Evolutionary conservation across 1,140 invertebrate species (phyloP).

Genomic region (Magallana ariakensis): DNA sequence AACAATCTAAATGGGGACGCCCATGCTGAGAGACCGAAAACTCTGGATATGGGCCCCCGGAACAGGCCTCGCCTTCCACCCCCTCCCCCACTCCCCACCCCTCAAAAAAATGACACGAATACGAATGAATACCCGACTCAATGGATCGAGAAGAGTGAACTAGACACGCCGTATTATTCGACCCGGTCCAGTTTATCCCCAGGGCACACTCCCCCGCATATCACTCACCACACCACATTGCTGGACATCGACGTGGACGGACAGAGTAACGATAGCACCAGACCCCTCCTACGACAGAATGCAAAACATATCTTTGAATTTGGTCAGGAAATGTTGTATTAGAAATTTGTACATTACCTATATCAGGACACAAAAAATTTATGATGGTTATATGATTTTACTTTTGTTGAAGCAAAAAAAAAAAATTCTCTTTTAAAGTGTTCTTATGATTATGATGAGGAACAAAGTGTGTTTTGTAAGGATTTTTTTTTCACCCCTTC

Average conservation of each 20-base stretch:
- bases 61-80: slow-evolving; percentile 56
- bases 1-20: slow-evolving; percentile 58
- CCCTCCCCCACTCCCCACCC: slow-evolving; percentile 53
- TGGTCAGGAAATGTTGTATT: slow-evolving; percentile 51
- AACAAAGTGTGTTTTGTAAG: neutral
- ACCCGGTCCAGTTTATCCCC: slow-evolving; percentile 75
- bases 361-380: slow-evolving; percentile 11
- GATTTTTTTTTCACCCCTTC: no score
- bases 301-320: slow-evolving; percentile 47
- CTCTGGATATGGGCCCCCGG: slow-evolving; percentile 62
- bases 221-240: slow-evolving; percentile 80
- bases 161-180: slow-evolving; percentile 69
- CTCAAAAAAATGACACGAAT: slow-evolving; percentile 55
- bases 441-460: neutral
- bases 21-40: slow-evolving; percentile 63
- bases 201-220: slow-evolving; percentile 78
- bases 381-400: neutral
- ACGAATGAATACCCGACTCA: slow-evolving; percentile 52
- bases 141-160: slow-evolving; percentile 58
- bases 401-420: neutral
- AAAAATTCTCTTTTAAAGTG: neutral
- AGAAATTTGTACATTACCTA: slow-evolving; percentile 1
- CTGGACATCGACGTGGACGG: slow-evolving; percentile 85
- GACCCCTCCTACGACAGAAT: slow-evolving; percentile 81
- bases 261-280: slow-evolving; percentile 84